Base-by-base conservation (phyloP, 2,888 invertebrate genomes). In the Thymelicus acteon region DNA sequence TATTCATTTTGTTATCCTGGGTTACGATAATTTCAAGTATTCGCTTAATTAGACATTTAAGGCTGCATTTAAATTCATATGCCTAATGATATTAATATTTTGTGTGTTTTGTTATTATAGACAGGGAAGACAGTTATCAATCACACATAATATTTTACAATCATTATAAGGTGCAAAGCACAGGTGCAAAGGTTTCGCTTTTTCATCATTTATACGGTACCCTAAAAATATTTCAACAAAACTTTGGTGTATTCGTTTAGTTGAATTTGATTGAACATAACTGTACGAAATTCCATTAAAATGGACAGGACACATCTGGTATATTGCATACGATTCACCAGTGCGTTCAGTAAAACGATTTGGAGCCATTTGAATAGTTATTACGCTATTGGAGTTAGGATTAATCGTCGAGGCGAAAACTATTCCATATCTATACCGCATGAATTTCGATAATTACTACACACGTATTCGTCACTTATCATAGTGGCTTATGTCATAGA, bases 311-410 rank as follows among this genome's bases (percentile, higher is more conserved):
- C n/a, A 48, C 48, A 48, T 48, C 48, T 48, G 48, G 13, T 48
- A 48, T 48, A 12, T 48, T 48, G n/a, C 7, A n/a, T n/a, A 44
- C 44, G 44, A 44, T 44, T 8, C 48, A 48, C 6, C 48, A 48
- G n/a, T n/a, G 48, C 48, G 48, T 48, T 48, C 48, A 48, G 6
- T 48, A 48, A 48, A 48, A 48, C n/a, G 48, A 48, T 48, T 48
- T 48, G 12, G n/a, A 48, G 5, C 48, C 48, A 48, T 48, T 48
- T 48, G 48, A 48, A 48, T 48, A 44, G 44, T 44, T 44, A 48
- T 48, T 12, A 48, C 48, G 48, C 48, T 48, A 48, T 48, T 48
- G n/a, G 48, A 13, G 48, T 48, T 48, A 48, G 48, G 48, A 48
- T 48, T 48, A 48, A 48, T 48, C 48, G 48, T 6, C 48, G 48